Evolutionary conservation across 2,888 invertebrate species (phyloP), one percentile per base, ranked within the genome.

Genomic region (Dasypogon diadema): DNA sequence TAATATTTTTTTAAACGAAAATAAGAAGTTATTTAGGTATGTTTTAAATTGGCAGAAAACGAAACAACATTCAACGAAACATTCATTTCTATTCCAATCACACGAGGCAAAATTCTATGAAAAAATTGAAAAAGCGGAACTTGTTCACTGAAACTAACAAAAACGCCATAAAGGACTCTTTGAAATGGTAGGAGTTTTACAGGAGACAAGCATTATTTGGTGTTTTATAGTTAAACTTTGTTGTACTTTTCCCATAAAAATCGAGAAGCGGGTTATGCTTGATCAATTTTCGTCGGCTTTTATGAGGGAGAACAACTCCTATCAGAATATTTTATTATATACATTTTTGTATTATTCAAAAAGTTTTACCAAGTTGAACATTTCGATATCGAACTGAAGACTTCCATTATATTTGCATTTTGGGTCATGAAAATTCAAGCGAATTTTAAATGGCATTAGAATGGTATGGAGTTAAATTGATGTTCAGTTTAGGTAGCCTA

Each of bases 181-280:
- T 58, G 26, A 58, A 58, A 58, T 30, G 14, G 58, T 14, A 30
- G 30, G 58, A 16, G 6, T 58, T 58, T 30, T 18, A 58, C 58
- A 58, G 58, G 16, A 24, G 58, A 30, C 30, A 30, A 24, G 24
- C 58, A 58, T 58, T 58, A 58, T 58, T 58, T 58, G 30, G 58
- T 58, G 58, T 58, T 58, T 58, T 58, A 58, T 58, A 26, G 58
- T 58, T 26, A 58, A 58, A 58, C 58, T 58, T 58, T 58, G 26
- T 26, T 58, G 58, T 58, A 58, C 58, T 58, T 58, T 24, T 30
- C 26, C 58, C 58, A 58, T 58, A 58, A 58, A 58, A 58, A 58
- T 58, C 58, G 58, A 58, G 30, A 30, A 30, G 58, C 26, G 58
- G 58, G 30, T 30, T 58, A 58, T 30, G 58, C 58, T 58, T 30